Evolutionary conservation across 30 jellyfish, hydroid and myxozoan genomes (phyloP), one percentile per base, ranked within the genome.

Genomic region (Chrysaora quinquecirrha): DNA sequence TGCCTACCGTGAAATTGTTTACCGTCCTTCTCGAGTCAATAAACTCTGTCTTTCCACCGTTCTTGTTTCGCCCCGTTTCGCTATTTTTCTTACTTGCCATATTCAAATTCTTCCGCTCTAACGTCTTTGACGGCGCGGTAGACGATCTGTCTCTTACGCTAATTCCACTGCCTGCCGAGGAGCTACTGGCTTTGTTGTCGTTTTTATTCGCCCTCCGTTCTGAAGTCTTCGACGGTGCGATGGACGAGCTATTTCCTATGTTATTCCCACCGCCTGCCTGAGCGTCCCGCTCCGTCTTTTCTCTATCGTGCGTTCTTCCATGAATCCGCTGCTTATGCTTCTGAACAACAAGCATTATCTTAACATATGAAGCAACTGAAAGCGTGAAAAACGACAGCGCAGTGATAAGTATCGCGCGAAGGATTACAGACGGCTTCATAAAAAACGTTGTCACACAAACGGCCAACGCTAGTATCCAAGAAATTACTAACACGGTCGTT

Each of bases 391-490:
- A 80, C 3, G 77, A n/a, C 83, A 80, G 49, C 11, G 81, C 82
- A 29, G 52, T 24, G 31, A 62, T 48, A 14, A 80, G 76, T 20
- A 80, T 31, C 31, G 58, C 64, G 22, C 76, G 24, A 66, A 69
- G 12, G 7, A 38, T 73, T 35, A 34, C n/a, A 10, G 68, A 19
- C 12, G 90, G 90, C 62, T 16, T 24, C 16, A 62, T n/a, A n/a
- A 67, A 64, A 29, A 64, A 54, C 56, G 54, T 46, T 30, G 82
- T 29, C n/a, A 67, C 21, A 7, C 75, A 54, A 0, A 63, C 9
- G 14, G 48, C 66, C 1, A 64, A 22, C 29, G 90, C 47, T 34
- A 66, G 76, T 3, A 80, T 30, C 90, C 90, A 80, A 61, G 84
- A 35, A 21, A 66, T 14, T 25, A 32, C 31, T 2, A 80, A 49